phyloP scores from a whole-genome alignment of 1,140 invertebrate species.

The Tyrophagus putrescentiae region DNA sequence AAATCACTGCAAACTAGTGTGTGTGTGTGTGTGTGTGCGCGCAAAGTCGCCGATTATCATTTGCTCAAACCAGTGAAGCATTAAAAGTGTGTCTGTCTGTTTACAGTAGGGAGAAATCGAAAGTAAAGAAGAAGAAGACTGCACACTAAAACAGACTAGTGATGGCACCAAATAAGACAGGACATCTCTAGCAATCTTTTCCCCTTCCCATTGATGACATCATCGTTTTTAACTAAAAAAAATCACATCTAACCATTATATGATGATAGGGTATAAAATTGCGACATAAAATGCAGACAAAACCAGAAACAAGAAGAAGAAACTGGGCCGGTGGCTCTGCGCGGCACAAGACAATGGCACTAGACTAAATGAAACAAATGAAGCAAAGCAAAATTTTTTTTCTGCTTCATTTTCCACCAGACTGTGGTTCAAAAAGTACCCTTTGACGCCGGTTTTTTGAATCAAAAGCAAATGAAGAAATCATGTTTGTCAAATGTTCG shows the following conservation, averaged over 20 bases:
- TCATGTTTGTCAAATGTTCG: too few relatives aligned
- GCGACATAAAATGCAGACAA: slow-evolving; percentile 21
- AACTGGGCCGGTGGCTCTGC: neutral
- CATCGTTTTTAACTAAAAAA: neutral
- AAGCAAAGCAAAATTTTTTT: too few relatives aligned
- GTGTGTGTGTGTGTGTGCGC: neutral
- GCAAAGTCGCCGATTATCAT: slow-evolving; percentile 8
- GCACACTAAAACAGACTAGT: neutral
- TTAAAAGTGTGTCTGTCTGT: slow-evolving; percentile 16
- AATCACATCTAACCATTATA: slow-evolving; percentile 26
- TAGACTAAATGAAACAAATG: too few relatives aligned
- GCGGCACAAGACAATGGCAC: neutral
- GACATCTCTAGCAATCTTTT: neutral
- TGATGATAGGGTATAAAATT: too few relatives aligned
- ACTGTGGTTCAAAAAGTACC: too few relatives aligned
- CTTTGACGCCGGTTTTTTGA: too few relatives aligned
- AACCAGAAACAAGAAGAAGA: neutral
- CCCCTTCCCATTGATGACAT: slow-evolving; percentile 2
- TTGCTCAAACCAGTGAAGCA: neutral
- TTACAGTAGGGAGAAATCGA: neutral
- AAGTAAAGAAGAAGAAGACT: neutral
- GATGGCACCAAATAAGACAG: neutral
- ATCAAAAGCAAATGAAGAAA: too few relatives aligned
- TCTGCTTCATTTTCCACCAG: too few relatives aligned
- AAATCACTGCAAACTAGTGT: too few relatives aligned